phyloP scores from a whole-genome alignment of 2,888 invertebrate genomes.

The Myopa tessellatipennis region DNA sequence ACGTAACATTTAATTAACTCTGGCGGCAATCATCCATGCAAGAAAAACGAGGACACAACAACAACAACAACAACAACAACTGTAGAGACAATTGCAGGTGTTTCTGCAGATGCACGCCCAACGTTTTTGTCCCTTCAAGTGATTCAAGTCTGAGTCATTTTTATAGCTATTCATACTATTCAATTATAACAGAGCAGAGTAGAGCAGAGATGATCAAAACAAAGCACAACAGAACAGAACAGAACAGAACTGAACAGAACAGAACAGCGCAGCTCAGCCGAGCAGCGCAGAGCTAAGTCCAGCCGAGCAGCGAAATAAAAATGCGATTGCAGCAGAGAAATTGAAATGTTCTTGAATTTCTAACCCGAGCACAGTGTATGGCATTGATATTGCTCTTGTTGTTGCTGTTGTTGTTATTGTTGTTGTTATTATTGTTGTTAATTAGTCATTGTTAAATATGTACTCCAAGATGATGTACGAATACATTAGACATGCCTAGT shows the following conservation, averaged over 20 bases:
- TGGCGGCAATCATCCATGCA: background rate
- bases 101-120: background rate
- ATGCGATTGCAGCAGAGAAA: background rate
- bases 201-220: too few relatives aligned
- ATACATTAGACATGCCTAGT: too few relatives aligned
- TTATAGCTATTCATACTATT: background rate
- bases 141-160: background rate
- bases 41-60: too few relatives aligned
- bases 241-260: too few relatives aligned
- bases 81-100: background rate
- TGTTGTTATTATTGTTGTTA: background rate
- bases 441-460: background rate
- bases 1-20: conserved; percentile 14
- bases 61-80: too few relatives aligned
- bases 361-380: conserved; percentile 15
- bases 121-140: background rate
- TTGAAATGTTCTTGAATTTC: conserved; percentile 12
- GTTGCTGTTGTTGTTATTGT: background rate
- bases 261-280: too few relatives aligned
- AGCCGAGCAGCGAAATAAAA: background rate
- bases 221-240: too few relatives aligned
- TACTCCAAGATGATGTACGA: too few relatives aligned
- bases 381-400: background rate
- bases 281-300: too few relatives aligned
- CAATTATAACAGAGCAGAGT: too few relatives aligned